Percentiles rank a stretch among this genome's conserved stretches.
These are phyloP conservation scores for Bambusicola thoracicus DNA, from an alignment of 2,113 vertebrate species.

Conservation along the genomic window DNA sequence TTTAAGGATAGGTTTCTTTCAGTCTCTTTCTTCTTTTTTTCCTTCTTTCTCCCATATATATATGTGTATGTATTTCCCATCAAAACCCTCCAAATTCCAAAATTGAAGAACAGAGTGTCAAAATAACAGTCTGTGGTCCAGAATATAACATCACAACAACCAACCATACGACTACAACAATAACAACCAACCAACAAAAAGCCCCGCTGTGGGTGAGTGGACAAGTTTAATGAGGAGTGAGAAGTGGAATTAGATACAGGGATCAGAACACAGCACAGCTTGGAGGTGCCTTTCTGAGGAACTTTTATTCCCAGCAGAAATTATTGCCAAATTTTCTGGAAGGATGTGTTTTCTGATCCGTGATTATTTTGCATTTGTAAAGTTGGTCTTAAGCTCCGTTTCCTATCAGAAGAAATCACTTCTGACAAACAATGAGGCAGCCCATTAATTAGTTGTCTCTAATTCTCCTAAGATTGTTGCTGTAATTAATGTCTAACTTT, in stretches of 20 bases:
- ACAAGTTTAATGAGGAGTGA: neutral
- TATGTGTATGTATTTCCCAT: neutral
- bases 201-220: neutral
- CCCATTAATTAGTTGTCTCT: slow-evolving; percentile 14
- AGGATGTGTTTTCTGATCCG: neutral
- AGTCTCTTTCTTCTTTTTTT: neutral
- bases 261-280: neutral
- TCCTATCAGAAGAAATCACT: neutral
- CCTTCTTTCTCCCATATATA: neutral
- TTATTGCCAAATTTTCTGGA: neutral
- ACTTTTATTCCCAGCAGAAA: neutral
- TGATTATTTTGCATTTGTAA: neutral
- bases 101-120: neutral
- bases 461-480: slow-evolving; percentile 55
- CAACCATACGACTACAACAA: no score
- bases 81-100: neutral
- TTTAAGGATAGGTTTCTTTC: neutral
- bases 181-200: neutral
- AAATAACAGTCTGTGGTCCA: neutral
- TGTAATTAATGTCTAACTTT: slow-evolving; percentile 72
- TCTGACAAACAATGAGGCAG: neutral
- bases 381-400: neutral
- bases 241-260: neutral
- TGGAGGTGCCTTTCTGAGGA: neutral
- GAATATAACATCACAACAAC: no score